Evolutionary conservation across 2,797 vertebrate genomes (phyloP), one percentile per base, ranked within the genome.

Genomic region (Danionella dracula): DNA sequence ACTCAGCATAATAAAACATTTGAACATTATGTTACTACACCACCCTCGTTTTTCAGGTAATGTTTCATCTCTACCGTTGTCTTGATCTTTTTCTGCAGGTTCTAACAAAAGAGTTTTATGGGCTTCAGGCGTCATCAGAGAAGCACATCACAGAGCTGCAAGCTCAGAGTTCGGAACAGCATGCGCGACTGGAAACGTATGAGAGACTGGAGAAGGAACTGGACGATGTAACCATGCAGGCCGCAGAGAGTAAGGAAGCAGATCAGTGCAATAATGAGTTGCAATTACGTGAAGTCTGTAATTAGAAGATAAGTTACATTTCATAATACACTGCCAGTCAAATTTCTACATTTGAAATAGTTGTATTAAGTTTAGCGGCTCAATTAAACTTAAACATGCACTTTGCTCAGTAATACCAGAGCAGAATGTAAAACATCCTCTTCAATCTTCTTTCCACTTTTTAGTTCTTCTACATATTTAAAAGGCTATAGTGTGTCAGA

Each of bases 101-200:
- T 76, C 88, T 97, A 83, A 99, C 94, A 32, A 96, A 96, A 83
- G 97, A 98, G 83, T 98, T 97, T 86, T 99, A 99, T 56, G 85
- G 87, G 73, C 93, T 99, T 63, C 95, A 98, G 83, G 85, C 92
- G 17, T 89, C 90, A 62, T 94, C 94, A 59, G 96, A 98, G 85
- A 94, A 92, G 79, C 89, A 83, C 8, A 81, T 87, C 79, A 86
- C 83, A 5, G 95, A 97, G 84, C 90, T 99, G 71, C 92, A 93
- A 7, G 82, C 92, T 51, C 93, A 92, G 74, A 94, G 91, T 78
- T 89, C 91, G 8, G 95, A 98, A 65, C 88, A 89, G 79, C 91
- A 90, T 8, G 84, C 90, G 48, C 90, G 90, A 37, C 86, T 98
- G 60, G 87, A 94, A 82, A 93, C 91, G 6, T 99, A 99, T 0